Conservation (phyloP, 2,888 invertebrate species). For the Ormyrus rosae region DNA sequence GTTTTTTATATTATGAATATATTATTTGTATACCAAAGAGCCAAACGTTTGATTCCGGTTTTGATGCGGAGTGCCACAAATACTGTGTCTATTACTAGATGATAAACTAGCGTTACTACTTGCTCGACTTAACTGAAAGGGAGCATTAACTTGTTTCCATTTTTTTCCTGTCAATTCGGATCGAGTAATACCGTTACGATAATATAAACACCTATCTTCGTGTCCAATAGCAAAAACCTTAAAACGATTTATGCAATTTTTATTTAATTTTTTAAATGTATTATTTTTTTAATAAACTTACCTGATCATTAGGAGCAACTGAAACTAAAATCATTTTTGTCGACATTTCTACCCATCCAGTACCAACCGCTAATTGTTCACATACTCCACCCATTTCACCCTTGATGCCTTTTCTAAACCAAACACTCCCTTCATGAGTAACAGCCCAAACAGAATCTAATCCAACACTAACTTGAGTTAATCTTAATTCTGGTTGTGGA, state of each 20-base stretch:
- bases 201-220: slow-evolving; percentile 88
- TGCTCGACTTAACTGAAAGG: slow-evolving; percentile 88
- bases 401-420: slow-evolving; percentile 89
- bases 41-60: slow-evolving; percentile 83
- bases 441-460: slow-evolving; percentile 86
- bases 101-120: slow-evolving; percentile 87
- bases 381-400: slow-evolving; percentile 85
- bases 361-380: slow-evolving; percentile 87
- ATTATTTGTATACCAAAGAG: slow-evolving; percentile 75
- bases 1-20: slow-evolving; percentile 56
- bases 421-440: slow-evolving; percentile 88
- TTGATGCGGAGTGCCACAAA: slow-evolving; percentile 70
- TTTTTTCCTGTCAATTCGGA: slow-evolving; percentile 90
- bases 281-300: slow-evolving; percentile 59
- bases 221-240: slow-evolving; percentile 89
- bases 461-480: slow-evolving; percentile 89
- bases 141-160: slow-evolving; percentile 89
- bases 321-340: slow-evolving; percentile 89
- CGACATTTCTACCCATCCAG: slow-evolving; percentile 93
- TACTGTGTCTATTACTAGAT: slow-evolving; percentile 71
- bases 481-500: slow-evolving; percentile 83
- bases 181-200: slow-evolving; percentile 85
- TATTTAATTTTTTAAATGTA: too few relatives aligned
- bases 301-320: slow-evolving; percentile 92
- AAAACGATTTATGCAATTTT: slow-evolving; percentile 37